These are phyloP conservation scores for Bubalus kerabau DNA, from an alignment of 2,113 vertebrate species.

Conservation along the genomic window DNA sequence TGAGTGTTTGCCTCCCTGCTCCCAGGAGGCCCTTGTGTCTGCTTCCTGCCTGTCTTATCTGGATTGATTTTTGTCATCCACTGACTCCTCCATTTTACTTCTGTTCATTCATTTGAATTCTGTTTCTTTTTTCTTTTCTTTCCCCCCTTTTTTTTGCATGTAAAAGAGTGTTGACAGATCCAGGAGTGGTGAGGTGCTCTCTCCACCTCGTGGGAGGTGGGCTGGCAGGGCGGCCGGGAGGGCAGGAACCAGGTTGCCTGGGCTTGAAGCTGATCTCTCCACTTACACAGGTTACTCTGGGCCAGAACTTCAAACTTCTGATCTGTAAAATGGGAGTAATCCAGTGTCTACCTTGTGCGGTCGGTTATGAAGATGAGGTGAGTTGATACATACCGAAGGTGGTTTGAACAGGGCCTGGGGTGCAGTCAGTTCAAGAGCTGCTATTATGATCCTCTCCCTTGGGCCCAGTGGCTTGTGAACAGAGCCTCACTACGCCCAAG, in stretches of 20 bases:
- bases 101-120: not conserved
- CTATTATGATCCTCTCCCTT: not conserved
- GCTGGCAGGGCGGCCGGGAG: not conserved
- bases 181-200: not conserved
- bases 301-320: not conserved
- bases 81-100: not conserved
- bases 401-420: not conserved
- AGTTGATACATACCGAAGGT: fast-evolving
- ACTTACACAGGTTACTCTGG: fast-evolving
- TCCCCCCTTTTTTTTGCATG: not conserved
- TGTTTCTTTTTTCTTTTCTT: not conserved
- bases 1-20: not conserved
- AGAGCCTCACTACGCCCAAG: not conserved
- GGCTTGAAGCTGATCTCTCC: not conserved
- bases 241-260: not conserved
- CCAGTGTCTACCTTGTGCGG: fast-evolving
- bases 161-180: not conserved
- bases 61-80: not conserved
- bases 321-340: not conserved
- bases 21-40: not conserved
- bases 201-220: not conserved
- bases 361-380: fast-evolving
- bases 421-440: not conserved
- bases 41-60: not conserved
- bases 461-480: not conserved